phyloP scores from a whole-genome alignment of 2,797 vertebrate species.

The Knipowitschia caucasica region DNA sequence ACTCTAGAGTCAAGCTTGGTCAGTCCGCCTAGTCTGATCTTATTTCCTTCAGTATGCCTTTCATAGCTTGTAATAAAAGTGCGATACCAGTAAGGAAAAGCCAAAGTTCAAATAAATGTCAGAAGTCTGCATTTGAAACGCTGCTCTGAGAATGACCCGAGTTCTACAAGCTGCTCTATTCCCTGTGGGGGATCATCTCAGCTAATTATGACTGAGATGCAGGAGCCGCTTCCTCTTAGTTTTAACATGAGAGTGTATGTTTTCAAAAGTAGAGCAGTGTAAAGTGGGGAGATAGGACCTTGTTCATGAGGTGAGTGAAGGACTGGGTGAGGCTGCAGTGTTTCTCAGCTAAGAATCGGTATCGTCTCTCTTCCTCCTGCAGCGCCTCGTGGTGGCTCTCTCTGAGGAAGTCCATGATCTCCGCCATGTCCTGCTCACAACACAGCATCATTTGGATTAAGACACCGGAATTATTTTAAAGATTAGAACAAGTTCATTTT shows the following conservation, averaged over 20 bases:
- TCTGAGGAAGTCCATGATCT: conserved; percentile 81
- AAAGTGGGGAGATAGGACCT: too few relatives aligned
- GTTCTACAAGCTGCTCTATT: conserved; percentile 3
- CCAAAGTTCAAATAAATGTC: conserved; percentile 28
- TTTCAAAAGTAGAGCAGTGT: too few relatives aligned
- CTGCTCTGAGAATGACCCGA: conserved; percentile 1
- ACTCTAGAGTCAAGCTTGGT: too few relatives aligned
- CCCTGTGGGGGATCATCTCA: conserved; percentile 1
- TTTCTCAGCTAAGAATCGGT: conserved; percentile 93
- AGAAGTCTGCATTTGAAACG: not conserved
- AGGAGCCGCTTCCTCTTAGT: not conserved
- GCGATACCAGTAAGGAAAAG: conserved; percentile 21
- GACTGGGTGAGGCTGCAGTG: conserved; percentile 77
- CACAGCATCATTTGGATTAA: too few relatives aligned
- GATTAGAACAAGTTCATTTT: too few relatives aligned
- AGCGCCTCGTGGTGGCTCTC: conserved; percentile 84
- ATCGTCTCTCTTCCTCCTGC: conserved; percentile 89
- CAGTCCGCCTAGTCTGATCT: too few relatives aligned
- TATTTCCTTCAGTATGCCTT: not conserved
- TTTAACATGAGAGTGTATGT: not conserved
- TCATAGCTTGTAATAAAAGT: not conserved
- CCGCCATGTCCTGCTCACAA: conserved; percentile 78
- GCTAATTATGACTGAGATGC: conserved; percentile 12
- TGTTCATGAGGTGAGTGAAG: conserved; percentile 67
- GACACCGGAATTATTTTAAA: too few relatives aligned